Evolutionary conservation across 2,113 vertebrate genomes (phyloP).

Genomic region (Nesogale talazaci): DNA sequence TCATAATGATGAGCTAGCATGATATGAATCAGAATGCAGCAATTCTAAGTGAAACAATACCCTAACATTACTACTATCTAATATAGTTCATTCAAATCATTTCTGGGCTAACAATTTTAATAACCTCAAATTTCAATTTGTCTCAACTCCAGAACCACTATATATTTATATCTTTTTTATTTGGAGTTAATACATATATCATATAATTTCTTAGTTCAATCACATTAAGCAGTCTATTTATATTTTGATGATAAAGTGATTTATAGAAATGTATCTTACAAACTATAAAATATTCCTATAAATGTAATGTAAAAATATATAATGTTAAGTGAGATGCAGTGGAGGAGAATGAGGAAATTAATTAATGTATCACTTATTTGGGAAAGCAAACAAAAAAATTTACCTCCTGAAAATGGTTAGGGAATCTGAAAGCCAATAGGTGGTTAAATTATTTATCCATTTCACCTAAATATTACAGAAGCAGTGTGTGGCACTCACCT

Average conservation of each 20-base stretch:
- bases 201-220: too few relatives aligned
- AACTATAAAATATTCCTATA: neutral
- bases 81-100: neutral
- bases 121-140: neutral
- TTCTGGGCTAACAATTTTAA: neutral
- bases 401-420: neutral
- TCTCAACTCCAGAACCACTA: neutral
- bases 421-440: neutral
- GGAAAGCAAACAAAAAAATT: neutral
- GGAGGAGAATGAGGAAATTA: neutral
- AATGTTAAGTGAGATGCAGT: neutral
- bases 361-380: neutral
- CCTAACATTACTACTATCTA: neutral
- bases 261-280: neutral
- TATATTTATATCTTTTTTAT: neutral
- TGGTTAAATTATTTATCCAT: neutral
- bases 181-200: too few relatives aligned
- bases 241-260: neutral
- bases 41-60: neutral
- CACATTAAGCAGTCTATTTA: neutral
- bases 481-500: too few relatives aligned
- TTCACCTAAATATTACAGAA: slow-evolving; percentile 28
- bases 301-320: neutral
- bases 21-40: neutral
- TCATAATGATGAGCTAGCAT: neutral